Conservation (phyloP, 2,888 invertebrate genomes). For the Micropterix aruncella region DNA sequence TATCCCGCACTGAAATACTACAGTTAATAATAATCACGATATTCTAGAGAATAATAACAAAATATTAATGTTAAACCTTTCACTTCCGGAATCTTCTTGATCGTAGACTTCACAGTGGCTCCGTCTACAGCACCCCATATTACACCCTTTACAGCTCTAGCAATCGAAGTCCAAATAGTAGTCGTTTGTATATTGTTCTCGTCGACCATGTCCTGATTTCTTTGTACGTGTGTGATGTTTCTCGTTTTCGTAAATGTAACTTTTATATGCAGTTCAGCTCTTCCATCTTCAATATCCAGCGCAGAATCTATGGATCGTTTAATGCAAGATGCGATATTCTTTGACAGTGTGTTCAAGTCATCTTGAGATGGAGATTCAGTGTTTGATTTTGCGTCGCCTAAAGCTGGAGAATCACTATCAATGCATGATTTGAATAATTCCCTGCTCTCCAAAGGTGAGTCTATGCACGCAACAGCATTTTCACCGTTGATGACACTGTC, state of each 20-base stretch:
- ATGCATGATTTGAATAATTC: not conserved
- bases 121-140: not conserved
- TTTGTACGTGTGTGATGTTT: not conserved
- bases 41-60: too few relatives aligned
- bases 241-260: slow-evolving; percentile 10
- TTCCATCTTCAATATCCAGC: slow-evolving; percentile 6
- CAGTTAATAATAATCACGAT: too few relatives aligned
- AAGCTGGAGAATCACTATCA: not conserved
- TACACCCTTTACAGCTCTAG: not conserved
- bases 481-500: not conserved
- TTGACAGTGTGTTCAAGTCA: slow-evolving; percentile 6
- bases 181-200: not conserved
- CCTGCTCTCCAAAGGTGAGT: not conserved
- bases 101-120: too few relatives aligned
- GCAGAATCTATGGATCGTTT: slow-evolving; percentile 9
- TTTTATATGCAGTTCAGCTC: slow-evolving; percentile 11
- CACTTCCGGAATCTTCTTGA: too few relatives aligned
- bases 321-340: slow-evolving; percentile 10
- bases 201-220: not conserved
- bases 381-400: not conserved
- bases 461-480: not conserved
- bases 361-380: not conserved
- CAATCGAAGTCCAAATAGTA: not conserved
- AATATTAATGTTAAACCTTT: too few relatives aligned
- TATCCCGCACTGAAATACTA: too few relatives aligned